Conservation (phyloP, 2,797 vertebrate genomes). For the Aeoliscus strigatus region DNA sequence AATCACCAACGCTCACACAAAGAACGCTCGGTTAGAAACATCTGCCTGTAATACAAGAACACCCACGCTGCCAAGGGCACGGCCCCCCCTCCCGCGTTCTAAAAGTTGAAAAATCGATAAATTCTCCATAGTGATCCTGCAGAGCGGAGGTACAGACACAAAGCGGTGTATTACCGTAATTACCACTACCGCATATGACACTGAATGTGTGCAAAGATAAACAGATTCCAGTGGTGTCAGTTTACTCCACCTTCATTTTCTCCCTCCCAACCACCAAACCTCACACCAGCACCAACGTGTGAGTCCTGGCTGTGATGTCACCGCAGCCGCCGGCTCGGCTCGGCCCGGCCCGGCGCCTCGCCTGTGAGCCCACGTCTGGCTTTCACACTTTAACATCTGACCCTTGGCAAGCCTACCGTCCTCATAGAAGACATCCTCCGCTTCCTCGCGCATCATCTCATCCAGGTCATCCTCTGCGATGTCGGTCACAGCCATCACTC, state of each 20-base stretch:
- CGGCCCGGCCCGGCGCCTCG: slow-evolving; percentile 16
- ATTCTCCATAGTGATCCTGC: slow-evolving; percentile 16
- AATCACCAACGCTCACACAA: slow-evolving; percentile 19
- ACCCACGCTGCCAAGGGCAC: slow-evolving; percentile 47
- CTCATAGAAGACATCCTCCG: slow-evolving; percentile 72
- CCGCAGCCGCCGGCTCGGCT: no score
- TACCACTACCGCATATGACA: no score
- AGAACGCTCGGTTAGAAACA: slow-evolving; percentile 53
- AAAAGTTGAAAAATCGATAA: slow-evolving; percentile 49
- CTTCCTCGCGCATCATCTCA: slow-evolving; percentile 72
- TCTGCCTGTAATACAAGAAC: slow-evolving; percentile 57
- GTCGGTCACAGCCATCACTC: slow-evolving; percentile 62
- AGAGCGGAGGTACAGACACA: slow-evolving; percentile 9
- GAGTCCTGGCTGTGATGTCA: not conserved
- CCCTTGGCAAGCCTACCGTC: slow-evolving; percentile 65
- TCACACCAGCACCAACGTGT: slow-evolving; percentile 24
- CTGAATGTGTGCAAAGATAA: no score
- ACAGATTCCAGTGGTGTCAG: no score
- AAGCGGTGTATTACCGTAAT: not conserved
- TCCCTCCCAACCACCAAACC: slow-evolving; percentile 21
- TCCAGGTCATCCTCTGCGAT: slow-evolving; percentile 68
- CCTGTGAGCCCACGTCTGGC: slow-evolving; percentile 25
- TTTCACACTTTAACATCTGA: slow-evolving; percentile 23
- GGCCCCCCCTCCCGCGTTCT: slow-evolving; percentile 34
- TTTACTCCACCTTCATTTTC: slow-evolving; percentile 11